Conservation (phyloP, 1,140 invertebrate genomes). For the Cotesia vestalis region DNA sequence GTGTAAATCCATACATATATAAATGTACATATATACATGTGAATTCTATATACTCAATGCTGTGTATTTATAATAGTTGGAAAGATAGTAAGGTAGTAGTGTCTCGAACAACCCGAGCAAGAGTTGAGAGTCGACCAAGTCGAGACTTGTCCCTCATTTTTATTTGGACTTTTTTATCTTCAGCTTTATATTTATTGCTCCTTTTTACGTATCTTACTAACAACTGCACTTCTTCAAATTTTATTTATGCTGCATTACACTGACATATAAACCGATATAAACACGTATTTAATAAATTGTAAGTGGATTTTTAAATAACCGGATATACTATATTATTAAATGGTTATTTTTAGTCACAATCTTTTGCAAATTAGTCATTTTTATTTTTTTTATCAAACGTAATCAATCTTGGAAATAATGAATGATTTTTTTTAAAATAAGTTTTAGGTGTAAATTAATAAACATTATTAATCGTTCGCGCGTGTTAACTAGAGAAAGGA, state of each 20-base stretch:
- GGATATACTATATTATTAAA: too few relatives aligned
- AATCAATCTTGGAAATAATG: too few relatives aligned
- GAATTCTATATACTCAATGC: too few relatives aligned
- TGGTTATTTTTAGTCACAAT: too few relatives aligned
- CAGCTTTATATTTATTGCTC: neutral
- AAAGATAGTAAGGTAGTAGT: neutral
- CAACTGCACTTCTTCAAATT: conserved; percentile 28
- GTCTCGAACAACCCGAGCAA: conserved; percentile 23
- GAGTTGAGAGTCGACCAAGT: conserved; percentile 11
- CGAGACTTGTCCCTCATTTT: neutral
- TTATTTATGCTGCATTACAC: conserved; percentile 17
- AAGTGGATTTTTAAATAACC: neutral
- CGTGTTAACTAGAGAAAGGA: too few relatives aligned
- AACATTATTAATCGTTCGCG: too few relatives aligned
- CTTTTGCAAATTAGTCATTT: too few relatives aligned
- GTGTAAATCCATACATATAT: conserved; percentile 23
- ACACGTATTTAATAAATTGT: conserved; percentile 11
- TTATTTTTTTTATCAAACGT: too few relatives aligned
- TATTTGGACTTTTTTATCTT: neutral
- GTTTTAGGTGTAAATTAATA: too few relatives aligned
- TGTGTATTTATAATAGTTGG: neutral
- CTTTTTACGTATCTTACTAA: neutral
- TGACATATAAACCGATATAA: conserved; percentile 10
- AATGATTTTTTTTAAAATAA: too few relatives aligned
- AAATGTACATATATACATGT: neutral